phyloP scores from a whole-genome alignment of 2,797 vertebrate species.

The Halcyon chelicuti region DNA sequence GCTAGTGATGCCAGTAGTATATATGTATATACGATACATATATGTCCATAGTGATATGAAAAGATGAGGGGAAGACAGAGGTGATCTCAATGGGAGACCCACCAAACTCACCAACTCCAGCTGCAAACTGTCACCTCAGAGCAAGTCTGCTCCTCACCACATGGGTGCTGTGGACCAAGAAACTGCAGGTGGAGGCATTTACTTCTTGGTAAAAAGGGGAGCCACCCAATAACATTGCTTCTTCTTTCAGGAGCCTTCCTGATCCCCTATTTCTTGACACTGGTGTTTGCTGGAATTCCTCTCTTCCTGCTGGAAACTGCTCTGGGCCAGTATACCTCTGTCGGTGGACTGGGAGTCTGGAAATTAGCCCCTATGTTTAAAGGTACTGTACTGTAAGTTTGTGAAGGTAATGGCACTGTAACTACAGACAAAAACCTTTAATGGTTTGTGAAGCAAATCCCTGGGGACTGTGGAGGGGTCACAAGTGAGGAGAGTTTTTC shows the following conservation, averaged over 20 bases:
- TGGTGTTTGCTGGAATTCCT: conserved; percentile 93
- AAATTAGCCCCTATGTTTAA: conserved; percentile 94
- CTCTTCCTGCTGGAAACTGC: conserved; percentile 91
- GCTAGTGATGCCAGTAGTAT: not conserved
- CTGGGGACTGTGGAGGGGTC: not conserved
- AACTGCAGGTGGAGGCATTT: not conserved
- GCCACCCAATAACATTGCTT: not conserved
- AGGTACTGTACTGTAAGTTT: conserved; percentile 76
- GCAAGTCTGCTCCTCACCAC: not conserved
- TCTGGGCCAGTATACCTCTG: conserved; percentile 90
- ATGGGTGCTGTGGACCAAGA: not conserved
- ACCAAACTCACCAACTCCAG: not conserved
- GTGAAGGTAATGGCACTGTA: accelerated
- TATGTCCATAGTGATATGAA: not conserved
- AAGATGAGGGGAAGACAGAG: not conserved
- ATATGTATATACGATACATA: accelerated
- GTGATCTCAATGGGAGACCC: not conserved
- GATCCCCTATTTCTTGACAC: conserved; percentile 90
- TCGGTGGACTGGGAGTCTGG: conserved; percentile 92
- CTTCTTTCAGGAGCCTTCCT: conserved; percentile 87
- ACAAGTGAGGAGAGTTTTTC: not conserved
- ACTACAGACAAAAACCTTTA: not conserved
- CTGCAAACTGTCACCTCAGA: accelerated
- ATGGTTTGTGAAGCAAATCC: not conserved
- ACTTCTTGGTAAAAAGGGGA: not conserved